phyloP scores from a whole-genome alignment of 30 jellyfish, hydroid and myxozoan species.

The Turritopsis rubra region DNA sequence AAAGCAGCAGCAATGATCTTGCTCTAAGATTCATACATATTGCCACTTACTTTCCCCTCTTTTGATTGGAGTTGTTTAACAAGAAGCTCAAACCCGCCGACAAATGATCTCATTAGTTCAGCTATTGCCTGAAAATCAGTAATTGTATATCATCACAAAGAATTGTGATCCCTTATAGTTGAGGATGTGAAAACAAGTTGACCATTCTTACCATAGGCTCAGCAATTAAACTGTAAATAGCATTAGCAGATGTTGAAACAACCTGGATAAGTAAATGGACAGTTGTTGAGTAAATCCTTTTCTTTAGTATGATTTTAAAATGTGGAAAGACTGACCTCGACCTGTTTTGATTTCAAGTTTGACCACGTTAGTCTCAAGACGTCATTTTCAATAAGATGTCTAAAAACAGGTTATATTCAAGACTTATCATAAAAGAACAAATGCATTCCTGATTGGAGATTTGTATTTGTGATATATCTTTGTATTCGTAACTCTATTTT shows the following conservation, averaged over 20 bases:
- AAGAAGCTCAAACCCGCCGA: not conserved
- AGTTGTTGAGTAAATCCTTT: not conserved
- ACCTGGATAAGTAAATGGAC: not conserved
- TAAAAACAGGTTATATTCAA: not conserved
- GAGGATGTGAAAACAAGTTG: not conserved
- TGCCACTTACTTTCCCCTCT: not conserved
- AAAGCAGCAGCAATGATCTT: too few relatives aligned
- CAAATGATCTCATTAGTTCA: not conserved
- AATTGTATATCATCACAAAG: too few relatives aligned
- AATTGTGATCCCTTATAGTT: too few relatives aligned
- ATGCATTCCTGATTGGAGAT: too few relatives aligned
- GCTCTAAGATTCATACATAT: too few relatives aligned
- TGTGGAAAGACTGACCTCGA: not conserved
- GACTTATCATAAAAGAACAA: too few relatives aligned
- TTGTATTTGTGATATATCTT: too few relatives aligned
- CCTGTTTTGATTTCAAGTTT: not conserved
- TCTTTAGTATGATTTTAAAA: not conserved
- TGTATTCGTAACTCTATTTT: too few relatives aligned
- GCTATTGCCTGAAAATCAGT: not conserved
- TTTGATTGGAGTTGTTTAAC: not conserved
- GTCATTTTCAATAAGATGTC: not conserved
- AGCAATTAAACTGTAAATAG: not conserved
- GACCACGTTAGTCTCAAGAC: not conserved
- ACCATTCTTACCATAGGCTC: not conserved
- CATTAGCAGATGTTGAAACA: not conserved